These are phyloP conservation scores for Scylla paramamosain DNA, from an alignment of 1,140 invertebrate species.

Conservation along the genomic window DNA sequence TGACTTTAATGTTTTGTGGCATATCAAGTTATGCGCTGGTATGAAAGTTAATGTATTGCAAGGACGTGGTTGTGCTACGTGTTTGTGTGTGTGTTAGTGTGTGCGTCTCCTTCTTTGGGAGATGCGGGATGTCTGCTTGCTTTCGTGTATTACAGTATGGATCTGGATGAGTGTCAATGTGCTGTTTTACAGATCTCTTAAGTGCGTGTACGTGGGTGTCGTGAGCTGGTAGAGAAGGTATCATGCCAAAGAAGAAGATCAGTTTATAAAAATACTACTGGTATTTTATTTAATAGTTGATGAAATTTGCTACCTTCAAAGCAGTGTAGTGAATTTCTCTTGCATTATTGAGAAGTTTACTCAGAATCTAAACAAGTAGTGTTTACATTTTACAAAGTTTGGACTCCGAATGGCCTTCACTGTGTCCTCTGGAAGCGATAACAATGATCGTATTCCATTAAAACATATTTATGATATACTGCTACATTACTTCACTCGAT, in stretches of 20 bases:
- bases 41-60: background rate
- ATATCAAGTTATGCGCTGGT: background rate
- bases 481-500: background rate
- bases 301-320: background rate
- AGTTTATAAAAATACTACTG: background rate
- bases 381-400: too few relatives aligned
- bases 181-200: background rate
- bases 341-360: background rate
- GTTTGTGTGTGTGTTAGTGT: background rate
- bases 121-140: background rate
- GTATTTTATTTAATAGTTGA: background rate
- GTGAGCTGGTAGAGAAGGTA: background rate
- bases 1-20: background rate
- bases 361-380: background rate
- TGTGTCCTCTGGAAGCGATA: too few relatives aligned
- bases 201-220: too few relatives aligned
- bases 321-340: background rate
- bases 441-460: background rate
- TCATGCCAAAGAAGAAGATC: background rate
- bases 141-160: background rate
- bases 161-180: background rate
- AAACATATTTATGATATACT: background rate
- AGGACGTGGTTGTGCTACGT: background rate
- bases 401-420: too few relatives aligned
- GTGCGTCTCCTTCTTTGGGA: background rate